phyloP scores from a whole-genome alignment of 2,888 invertebrate species.

The Orthosia gothica region DNA sequence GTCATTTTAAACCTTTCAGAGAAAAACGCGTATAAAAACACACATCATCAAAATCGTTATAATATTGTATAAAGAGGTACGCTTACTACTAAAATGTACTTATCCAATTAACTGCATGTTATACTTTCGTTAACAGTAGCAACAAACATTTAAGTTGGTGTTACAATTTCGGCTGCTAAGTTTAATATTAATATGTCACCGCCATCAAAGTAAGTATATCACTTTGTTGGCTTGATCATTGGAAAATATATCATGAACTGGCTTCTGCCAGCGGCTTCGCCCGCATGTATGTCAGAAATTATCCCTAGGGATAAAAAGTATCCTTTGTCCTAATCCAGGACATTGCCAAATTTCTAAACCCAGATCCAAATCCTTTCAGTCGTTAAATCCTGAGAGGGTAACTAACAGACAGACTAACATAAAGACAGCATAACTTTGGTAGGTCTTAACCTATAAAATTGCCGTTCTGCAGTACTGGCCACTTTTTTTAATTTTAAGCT shows the following conservation, averaged over 20 bases:
- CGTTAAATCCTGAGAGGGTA: too few relatives aligned
- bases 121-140: constrained; percentile 22
- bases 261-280: too few relatives aligned
- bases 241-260: not conserved
- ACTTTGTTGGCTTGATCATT: not conserved
- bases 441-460: too few relatives aligned
- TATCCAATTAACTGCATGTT: constrained; percentile 15
- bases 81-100: constrained; percentile 3
- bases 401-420: too few relatives aligned
- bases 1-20: not conserved
- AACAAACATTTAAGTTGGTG: constrained; percentile 39
- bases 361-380: too few relatives aligned
- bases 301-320: too few relatives aligned
- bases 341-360: too few relatives aligned
- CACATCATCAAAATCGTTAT: constrained; percentile 2
- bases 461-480: too few relatives aligned
- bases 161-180: constrained; percentile 18
- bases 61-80: not conserved
- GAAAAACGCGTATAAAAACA: not conserved
- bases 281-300: too few relatives aligned
- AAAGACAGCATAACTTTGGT: too few relatives aligned
- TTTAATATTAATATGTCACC: constrained; percentile 9
- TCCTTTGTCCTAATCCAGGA: too few relatives aligned
- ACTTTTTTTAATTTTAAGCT: too few relatives aligned
- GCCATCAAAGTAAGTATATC: constrained; percentile 1